Conservation (phyloP, 2,888 invertebrate species). For the Deilephila elpenor region DNA sequence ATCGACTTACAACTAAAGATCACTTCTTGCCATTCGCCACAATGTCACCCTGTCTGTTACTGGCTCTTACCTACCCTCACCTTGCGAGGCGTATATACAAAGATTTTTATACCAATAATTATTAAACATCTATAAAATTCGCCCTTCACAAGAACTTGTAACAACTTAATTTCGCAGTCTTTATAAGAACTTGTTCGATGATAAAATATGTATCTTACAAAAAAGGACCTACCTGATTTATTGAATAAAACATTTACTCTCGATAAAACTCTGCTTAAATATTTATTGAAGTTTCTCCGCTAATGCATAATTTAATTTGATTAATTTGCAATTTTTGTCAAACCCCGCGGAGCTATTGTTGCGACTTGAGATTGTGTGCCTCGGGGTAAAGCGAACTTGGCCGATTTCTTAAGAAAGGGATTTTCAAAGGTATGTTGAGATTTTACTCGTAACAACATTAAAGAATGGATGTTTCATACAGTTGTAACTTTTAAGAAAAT, state of each 20-base stretch:
- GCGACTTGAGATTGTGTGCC: background rate
- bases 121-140: no score
- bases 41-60: no score
- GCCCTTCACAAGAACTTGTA: background rate
- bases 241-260: constrained; percentile 9
- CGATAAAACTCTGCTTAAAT: background rate
- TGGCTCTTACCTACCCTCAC: no score
- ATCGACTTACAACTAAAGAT: no score
- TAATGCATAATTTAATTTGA: constrained; percentile 33
- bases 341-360: constrained; percentile 12
- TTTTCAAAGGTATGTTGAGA: background rate
- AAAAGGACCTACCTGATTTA: background rate
- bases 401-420: background rate
- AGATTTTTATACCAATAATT: no score
- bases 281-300: background rate
- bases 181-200: background rate
- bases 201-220: background rate
- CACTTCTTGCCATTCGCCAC: no score
- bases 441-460: background rate
- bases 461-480: background rate
- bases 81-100: no score
- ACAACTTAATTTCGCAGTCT: background rate
- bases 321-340: constrained; percentile 31
- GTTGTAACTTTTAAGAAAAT: background rate
- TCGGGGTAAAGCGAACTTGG: background rate